These are phyloP conservation scores for Dryadula phaetusa DNA, from an alignment of 2,888 invertebrate genomes.

Conservation along the genomic window DNA sequence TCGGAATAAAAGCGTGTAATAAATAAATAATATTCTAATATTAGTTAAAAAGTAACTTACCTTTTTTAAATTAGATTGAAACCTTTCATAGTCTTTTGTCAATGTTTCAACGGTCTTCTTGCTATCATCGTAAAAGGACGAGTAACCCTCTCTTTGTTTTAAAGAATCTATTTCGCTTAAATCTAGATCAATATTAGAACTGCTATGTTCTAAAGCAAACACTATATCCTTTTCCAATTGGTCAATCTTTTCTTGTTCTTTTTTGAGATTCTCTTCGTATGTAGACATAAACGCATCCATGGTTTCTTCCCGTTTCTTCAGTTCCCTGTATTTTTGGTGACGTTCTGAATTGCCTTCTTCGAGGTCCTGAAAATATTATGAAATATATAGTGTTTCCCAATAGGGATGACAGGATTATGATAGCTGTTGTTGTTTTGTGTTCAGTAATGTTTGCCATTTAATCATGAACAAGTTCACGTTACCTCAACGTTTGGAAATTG, in stretches of 20 bases:
- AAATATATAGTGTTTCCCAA: no score
- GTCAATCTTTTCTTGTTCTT: constrained; percentile 86
- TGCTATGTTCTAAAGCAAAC: constrained; percentile 86
- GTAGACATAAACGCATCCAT: constrained; percentile 90
- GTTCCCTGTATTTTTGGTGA: constrained; percentile 91
- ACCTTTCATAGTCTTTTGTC: constrained; percentile 82
- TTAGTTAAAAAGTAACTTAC: constrained; percentile 59
- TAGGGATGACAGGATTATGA: no score
- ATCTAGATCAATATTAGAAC: constrained; percentile 86
- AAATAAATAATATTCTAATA: no score
- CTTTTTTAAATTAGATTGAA: constrained; percentile 85
- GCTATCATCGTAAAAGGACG: constrained; percentile 74
- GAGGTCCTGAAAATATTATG: constrained; percentile 69
- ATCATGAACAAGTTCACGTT: no score
- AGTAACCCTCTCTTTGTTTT: constrained; percentile 76
- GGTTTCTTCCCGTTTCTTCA: constrained; percentile 91
- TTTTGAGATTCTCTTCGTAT: constrained; percentile 85
- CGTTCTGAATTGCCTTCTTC: constrained; percentile 89
- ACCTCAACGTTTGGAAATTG: no score
- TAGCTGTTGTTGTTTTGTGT: no score
- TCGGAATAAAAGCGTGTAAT: no score
- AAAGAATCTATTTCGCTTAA: constrained; percentile 81
- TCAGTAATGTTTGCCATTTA: no score
- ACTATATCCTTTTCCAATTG: constrained; percentile 87
- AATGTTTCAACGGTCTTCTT: constrained; percentile 76